Base-by-base conservation (phyloP, 2,797 vertebrate species). In the Esox lucius region DNA sequence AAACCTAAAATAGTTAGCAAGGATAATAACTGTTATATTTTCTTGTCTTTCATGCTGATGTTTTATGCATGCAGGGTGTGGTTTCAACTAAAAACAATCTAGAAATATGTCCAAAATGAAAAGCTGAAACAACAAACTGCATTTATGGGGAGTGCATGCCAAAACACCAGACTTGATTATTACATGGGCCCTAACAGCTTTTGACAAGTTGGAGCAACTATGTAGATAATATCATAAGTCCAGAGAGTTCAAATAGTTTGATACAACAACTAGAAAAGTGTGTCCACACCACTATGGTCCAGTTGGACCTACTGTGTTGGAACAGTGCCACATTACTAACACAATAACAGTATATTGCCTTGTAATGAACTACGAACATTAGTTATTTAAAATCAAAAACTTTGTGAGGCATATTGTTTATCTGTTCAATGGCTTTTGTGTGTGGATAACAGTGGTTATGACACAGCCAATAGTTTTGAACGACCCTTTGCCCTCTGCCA, bases 401-500 rank as follows among this genome's bases (percentile, higher is more conserved):
- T 66, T 26, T 66, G 56, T 61, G 56, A 24, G 53, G 53, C 56
- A 65, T 35, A 65, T 2, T 65, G 26, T 65, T 65, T 16, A 17
- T 53, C 17, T 19, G 1, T 69, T 69, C 13, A 26, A 53, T 3
- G 1, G 26, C 49, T 59, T 35, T 35, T 71, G 1, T 24, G 31
- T 6, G 3, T 31, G 26, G 17, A 66, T 12, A 66, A 31, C 64
- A 17, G 28, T 66, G 26, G 31, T 66, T 66, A 19, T 66, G 28
- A 61, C 51, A 61, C 62, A 35, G n/a, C 86, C 75, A 46, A 78
- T 78, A 83, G 78, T 82, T 70, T 56, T 73, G 81, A 87, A 84
- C 84, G 91, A 93, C 93, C 93, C 86, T 91, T 88, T 87, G 91
- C 91, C 92, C 91, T 91, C 92, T 93, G 86, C 86, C 89, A 89